These are phyloP conservation scores for Sebastes diaconus DNA, from an alignment of 2,797 vertebrate genomes.

Conservation along the genomic window DNA sequence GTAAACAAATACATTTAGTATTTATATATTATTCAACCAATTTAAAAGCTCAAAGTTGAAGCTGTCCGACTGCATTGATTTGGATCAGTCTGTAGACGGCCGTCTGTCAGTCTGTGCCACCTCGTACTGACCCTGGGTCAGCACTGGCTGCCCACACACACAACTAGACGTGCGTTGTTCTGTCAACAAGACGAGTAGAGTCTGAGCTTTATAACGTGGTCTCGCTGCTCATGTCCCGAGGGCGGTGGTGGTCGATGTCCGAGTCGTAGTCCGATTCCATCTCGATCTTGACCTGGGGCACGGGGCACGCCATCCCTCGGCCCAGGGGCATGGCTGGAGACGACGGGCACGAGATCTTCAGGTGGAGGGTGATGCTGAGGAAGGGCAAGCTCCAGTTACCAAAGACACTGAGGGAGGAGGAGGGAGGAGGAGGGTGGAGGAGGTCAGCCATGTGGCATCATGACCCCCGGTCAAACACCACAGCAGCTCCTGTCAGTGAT, in stretches of 20 bases:
- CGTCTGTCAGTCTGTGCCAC: slow-evolving; percentile 1
- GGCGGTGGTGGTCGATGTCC: slow-evolving; percentile 82
- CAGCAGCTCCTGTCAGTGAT: slow-evolving; percentile 3
- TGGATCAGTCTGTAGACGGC: background rate
- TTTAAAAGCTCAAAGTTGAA: slow-evolving; percentile 14
- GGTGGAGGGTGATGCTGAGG: slow-evolving; percentile 94
- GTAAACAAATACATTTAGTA: slow-evolving; percentile 44
- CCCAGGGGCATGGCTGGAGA: slow-evolving; percentile 88
- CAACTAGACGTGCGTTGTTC: background rate
- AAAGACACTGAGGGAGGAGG: slow-evolving; percentile 44
- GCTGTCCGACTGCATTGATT: background rate
- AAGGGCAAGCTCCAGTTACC: slow-evolving; percentile 80
- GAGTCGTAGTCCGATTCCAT: slow-evolving; percentile 94
- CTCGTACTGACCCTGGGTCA: background rate
- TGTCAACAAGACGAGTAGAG: background rate
- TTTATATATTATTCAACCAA: slow-evolving; percentile 11
- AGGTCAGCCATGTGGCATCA: background rate
- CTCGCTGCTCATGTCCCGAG: slow-evolving; percentile 87
- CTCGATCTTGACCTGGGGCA: slow-evolving; percentile 97
- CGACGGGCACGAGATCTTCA: slow-evolving; percentile 96
- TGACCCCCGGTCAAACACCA: background rate
- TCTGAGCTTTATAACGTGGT: slow-evolving; percentile 85
- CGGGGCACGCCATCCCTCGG: slow-evolving; percentile 81
- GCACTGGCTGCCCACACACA: slow-evolving; percentile 14
- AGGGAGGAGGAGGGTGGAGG: background rate